Evolutionary conservation across 2,888 invertebrate genomes (phyloP), one percentile per base, ranked within the genome.

Genomic region (Synanthedon myopaeformis): DNA sequence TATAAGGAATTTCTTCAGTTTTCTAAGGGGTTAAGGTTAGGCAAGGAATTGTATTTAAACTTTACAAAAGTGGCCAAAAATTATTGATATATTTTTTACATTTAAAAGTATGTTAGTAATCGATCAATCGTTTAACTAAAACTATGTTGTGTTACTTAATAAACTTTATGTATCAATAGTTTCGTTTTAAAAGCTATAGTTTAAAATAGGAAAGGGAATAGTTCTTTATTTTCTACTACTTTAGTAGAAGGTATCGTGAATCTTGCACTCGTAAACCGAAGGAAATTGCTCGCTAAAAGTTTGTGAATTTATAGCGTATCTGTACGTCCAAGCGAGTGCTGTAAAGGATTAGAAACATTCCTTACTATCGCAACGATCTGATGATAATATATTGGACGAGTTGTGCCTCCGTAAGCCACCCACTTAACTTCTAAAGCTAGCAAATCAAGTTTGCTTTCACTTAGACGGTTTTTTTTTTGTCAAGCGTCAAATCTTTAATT

Each of bases 241-340:
- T 58, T 59, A 57, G 51, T 61, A 58, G 63, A 63, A 64, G 62
- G 67, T 63, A 69, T 70, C 76, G 74, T 80, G 80, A 79, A 82
- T 81, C 81, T 80, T 78, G 72, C 69, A 71, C 75, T 70, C 67
- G 76, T 74, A 76, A 78, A 79, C 77, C 74, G 72, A 64, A 76
- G 82, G 82, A 82, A 81, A 82, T 82, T 81, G 82, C 82, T 77
- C 73, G 78, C 79, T 80, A 82, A 82, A 81, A 82, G 79, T 82
- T 82, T 70, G 66, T 67, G 73, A 77, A 82, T 82, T 84, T 84
- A 85, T 84, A 67, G 77, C 77, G 71, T 72, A 76, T 77, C 77
- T 74, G 72, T 74, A 72, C 68, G 69, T 69, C 63, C 63, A 62
- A 62, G 58, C 49, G 52, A 41, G 60, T 61, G 63, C 58, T 55